Evolutionary conservation across 2,113 vertebrate genomes (phyloP), one percentile per base, ranked within the genome.

Genomic region (Leucoraja erinaceus): DNA sequence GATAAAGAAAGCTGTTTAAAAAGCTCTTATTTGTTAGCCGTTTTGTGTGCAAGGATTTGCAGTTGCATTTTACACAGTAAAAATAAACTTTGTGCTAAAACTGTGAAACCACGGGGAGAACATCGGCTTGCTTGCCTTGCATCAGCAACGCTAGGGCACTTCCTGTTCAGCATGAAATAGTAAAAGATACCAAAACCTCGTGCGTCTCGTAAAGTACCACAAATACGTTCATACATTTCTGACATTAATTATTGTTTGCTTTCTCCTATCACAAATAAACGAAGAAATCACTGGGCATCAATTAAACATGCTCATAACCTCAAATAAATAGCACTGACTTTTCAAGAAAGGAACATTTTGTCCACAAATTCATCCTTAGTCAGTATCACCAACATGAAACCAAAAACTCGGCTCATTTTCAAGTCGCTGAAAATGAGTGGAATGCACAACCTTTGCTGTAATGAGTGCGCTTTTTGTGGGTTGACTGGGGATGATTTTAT

Each of bases 71-170:
- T 66, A 38, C 16, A 47, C 16, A 47, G n/a, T 10, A 31, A 90
- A 90, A 90, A 68, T 31, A 31, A 16, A 90, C n/a, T 20, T 3
- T 38, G 59, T 28, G 38, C 38, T 70, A 70, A 90, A 90, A 31
- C 66, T 90, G 86, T 90, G 61, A 90, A 90, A 90, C 86, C 86
- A 90, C 86, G 7, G 14, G 3, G 5, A 68, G 18, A 86, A 86
- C 6, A 70, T 33, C 63, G 68, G 25, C 81, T 20, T 90, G 54
- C 31, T 66, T 14, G 28, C 68, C 83, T 63, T 61, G n/a, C 20
- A 38, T 68, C 63, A 90, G 7, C 59, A 63, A 61, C 25, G 8
- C n/a, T 33, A 47, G 33, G 63, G 63, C 2, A 86, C 86, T 90
- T 90, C 86, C 86, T 90, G 63, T 18, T 90, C 18, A 66, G 14